Conservation (phyloP, 2,113 vertebrate species). For the Pseudolaguvia tuberculata region DNA sequence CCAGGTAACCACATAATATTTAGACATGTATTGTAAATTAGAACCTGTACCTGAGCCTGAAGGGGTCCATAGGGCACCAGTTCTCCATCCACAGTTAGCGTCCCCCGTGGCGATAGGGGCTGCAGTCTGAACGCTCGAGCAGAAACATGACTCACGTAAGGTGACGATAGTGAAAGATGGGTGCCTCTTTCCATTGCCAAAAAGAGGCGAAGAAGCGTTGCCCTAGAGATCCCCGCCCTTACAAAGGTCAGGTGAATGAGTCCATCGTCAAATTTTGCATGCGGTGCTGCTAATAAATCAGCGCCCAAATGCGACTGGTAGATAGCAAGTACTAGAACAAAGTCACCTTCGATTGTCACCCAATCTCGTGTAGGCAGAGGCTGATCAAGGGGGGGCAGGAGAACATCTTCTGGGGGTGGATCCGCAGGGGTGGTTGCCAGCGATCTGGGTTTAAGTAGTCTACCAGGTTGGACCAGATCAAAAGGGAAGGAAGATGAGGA, state of each 20-base stretch:
- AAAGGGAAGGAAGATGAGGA: conserved; percentile 70
- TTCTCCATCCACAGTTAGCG: conserved; percentile 86
- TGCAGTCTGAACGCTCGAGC: conserved; percentile 83
- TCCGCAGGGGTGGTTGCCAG: conserved; percentile 57
- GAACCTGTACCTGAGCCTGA: conserved; percentile 76
- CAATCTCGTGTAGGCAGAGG: conserved; percentile 78
- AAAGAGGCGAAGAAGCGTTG: conserved; percentile 78
- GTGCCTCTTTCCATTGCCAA: conserved; percentile 83
- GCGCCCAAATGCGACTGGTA: conserved; percentile 82
- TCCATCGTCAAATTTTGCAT: conserved; percentile 79
- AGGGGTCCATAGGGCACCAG: conserved; percentile 82
- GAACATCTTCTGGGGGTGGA: conserved; percentile 70
- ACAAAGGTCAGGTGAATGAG: conserved; percentile 84
- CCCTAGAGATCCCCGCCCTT: conserved; percentile 78
- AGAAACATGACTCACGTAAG: conserved; percentile 74
- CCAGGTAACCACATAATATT: neutral
- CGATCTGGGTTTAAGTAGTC: conserved; percentile 58
- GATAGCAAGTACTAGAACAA: conserved; percentile 81
- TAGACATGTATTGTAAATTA: neutral
- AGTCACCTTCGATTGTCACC: conserved; percentile 82
- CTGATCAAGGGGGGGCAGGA: conserved; percentile 76
- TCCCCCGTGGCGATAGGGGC: conserved; percentile 77
- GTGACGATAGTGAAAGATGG: conserved; percentile 75
- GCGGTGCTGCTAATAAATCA: conserved; percentile 76
- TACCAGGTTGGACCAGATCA: conserved; percentile 64